These are phyloP conservation scores for Sarotherodon lohbergeri DNA, from an alignment of 2,113 vertebrate genomes.

Conservation along the genomic window DNA sequence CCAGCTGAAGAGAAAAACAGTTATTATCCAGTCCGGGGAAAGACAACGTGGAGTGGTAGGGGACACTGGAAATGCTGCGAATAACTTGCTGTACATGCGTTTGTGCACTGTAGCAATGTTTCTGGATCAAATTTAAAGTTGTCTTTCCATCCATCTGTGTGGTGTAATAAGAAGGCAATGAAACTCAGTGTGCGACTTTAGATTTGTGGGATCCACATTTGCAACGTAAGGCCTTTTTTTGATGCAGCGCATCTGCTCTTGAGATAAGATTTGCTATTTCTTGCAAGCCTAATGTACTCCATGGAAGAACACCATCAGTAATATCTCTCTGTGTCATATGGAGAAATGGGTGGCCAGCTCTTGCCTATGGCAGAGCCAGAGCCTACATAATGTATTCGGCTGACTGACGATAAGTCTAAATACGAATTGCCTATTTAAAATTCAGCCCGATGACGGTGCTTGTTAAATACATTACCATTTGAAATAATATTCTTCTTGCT, in stretches of 20 bases:
- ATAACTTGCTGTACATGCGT: conserved; percentile 4
- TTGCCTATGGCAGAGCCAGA: not conserved
- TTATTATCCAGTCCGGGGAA: not conserved
- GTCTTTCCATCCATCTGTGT: not conserved
- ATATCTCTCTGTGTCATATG: conserved; percentile 3
- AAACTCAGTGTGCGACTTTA: not conserved
- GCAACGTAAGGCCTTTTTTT: conserved; percentile 36
- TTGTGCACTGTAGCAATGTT: not conserved
- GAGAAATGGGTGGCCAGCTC: conserved; percentile 6
- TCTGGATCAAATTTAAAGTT: conserved; percentile 18
- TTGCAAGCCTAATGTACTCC: conserved; percentile 25
- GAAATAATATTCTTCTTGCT: not conserved
- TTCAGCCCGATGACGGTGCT: not conserved
- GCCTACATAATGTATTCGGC: not conserved
- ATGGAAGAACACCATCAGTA: conserved; percentile 32
- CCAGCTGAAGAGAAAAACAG: not conserved
- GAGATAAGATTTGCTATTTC: conserved; percentile 41
- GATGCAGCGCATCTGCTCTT: conserved; percentile 24
- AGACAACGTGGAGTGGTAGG: not conserved
- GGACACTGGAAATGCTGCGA: not conserved
- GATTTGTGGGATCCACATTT: conserved; percentile 33
- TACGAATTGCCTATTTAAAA: conserved; percentile 14
- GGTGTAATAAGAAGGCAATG: conserved; percentile 21
- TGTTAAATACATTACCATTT: not conserved
- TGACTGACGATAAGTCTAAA: conserved; percentile 16